Base-by-base conservation (phyloP, 2,888 invertebrate genomes). In the Hypomecis punctinalis region DNA sequence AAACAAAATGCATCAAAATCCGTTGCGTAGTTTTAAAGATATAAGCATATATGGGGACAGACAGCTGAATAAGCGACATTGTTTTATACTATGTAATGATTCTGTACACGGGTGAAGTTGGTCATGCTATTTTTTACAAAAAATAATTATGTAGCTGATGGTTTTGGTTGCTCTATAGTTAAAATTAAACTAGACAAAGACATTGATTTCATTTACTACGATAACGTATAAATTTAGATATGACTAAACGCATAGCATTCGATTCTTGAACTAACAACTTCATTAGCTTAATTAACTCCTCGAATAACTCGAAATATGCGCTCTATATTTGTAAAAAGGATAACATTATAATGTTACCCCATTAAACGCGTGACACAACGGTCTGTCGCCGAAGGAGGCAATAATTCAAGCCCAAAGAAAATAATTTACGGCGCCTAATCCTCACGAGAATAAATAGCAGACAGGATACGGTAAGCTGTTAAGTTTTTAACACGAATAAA, bases 351-450 rank as follows among this genome's bases (percentile, higher is more conserved):
- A 82, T 80, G 77, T 84, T 82, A 81, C 77, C 78, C 83, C 80
- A 80, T 86, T 83, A 83, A 82, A 79, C 76, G 76, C 79, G 73
- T 83, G 79, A 85, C 83, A 87, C 88, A 89, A 86, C 88, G 80
- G 81, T 80, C 83, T 84, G 85, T 85, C 88, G 79, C 82, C 82
- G 78, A 74, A 74, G 72, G 72, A 76, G 78, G 75, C 82, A 74
- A 84, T 90, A 88, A 89, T 75, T 90, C 85, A 86, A 75, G 73
- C 77, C 72, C 69, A 80, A 84, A 79, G 84, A 85, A 89, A 82
- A 90, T 90, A 90, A 90, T 90, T 91, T 90, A 91, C 79, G 81
- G 78, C 81, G 74, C 77, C 78, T 86, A 85, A 89, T 85, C 82
- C 82, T 35, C 45, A 80, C 83, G 74, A 80, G 84, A 83, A 86